Evolutionary conservation across 1,140 invertebrate genomes (phyloP).

Genomic region (Zaprionus davidi): DNA sequence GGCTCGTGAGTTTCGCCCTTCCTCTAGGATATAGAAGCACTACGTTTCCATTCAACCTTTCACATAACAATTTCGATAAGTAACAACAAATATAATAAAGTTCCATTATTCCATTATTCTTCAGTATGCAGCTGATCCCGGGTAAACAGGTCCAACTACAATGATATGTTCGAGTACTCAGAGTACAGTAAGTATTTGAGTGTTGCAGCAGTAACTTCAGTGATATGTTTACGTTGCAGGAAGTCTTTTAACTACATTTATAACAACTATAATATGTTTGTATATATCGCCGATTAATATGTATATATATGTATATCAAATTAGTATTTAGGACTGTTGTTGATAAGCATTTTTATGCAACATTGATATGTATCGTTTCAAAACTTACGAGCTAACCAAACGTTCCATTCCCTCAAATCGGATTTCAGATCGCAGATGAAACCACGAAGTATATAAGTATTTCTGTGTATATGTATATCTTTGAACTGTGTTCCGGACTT

Average conservation of each 20-base stretch:
- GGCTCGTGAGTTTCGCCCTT: constrained; percentile 1
- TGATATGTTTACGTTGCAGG: constrained; percentile 83
- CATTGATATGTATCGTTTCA: constrained; percentile 78
- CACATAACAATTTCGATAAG: constrained; percentile 19
- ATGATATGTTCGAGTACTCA: constrained; percentile 41
- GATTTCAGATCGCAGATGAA: constrained; percentile 11
- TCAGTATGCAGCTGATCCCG: background rate
- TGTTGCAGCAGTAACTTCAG: constrained; percentile 72
- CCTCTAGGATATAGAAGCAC: constrained; percentile 36
- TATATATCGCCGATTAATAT: constrained; percentile 34
- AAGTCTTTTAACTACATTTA: constrained; percentile 69
- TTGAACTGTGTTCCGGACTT: constrained; percentile 31
- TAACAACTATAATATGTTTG: constrained; percentile 16
- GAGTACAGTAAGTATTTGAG: constrained; percentile 42
- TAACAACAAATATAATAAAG: constrained; percentile 54
- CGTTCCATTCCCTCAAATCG: constrained; percentile 6
- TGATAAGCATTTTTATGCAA: constrained; percentile 44
- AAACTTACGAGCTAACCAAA: constrained; percentile 61
- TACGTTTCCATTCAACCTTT: constrained; percentile 31
- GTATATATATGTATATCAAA: constrained; percentile 54
- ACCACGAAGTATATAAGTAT: constrained; percentile 14
- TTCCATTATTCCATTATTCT: constrained; percentile 11
- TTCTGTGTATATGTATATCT: constrained; percentile 4
- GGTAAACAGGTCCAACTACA: constrained; percentile 25
- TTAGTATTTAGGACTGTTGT: constrained; percentile 61